Base-by-base conservation (phyloP, 2,888 invertebrate genomes). In the Lycaena phlaeas region DNA sequence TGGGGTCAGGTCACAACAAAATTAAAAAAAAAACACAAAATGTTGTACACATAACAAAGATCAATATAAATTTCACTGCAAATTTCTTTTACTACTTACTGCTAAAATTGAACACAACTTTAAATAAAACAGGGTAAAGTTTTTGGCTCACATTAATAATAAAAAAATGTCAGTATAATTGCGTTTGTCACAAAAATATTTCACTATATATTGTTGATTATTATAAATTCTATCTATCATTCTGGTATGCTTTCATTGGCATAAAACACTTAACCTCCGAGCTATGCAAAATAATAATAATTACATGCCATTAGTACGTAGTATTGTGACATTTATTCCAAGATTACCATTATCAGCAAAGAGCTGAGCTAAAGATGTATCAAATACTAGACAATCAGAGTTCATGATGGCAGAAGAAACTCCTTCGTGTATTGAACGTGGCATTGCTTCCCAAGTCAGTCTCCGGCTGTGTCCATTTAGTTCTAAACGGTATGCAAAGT, bases 291-390 rank as follows among this genome's bases (percentile, higher is more conserved):
- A 43, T 14, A 36, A 41, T 25, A 14, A n/a, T 30, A 11, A 11
- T 25, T 27, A 59, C 52, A 50, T 52, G 48, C 50, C 60, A 87
- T 87, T 93, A 82, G 93, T 93, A 88, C 93, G 92, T 54, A 95
- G 95, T 79, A 99, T 99, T 71, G 99, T 99, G 64, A 99, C 99
- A 86, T 99, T 99, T 63, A 99, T 99, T 59, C 98, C 98, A 54
- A 99, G 89, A 84, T 99, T 99, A 34, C 98, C 98, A 79, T 97
- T 98, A 71, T 99, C 99, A 40, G 99, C 97, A 86, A 99, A 99
- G 45, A 98, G 87, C 81, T 98, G 96, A 49, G 99, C 99, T 67
- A 97, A 96, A 52, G 95, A 95, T 40, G 97, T 97, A 77, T 99
- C 99, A 82, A 99, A 99, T 48, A 98, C 97, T 49, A 99, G 89